phyloP scores from a whole-genome alignment of 1,140 invertebrate species.

The Wiebesia pumilae region DNA sequence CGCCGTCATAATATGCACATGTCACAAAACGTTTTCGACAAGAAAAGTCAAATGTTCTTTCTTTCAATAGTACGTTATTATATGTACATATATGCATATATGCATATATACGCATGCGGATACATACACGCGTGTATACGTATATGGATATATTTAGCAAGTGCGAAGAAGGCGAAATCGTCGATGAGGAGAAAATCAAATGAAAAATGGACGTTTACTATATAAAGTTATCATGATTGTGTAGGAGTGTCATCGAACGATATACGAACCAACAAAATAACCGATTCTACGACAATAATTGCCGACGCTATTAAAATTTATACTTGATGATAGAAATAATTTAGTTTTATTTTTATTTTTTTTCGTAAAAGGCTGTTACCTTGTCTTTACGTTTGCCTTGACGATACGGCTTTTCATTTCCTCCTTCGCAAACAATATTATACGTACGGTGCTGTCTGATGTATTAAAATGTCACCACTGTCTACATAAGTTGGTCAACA shows the following conservation, averaged over 20 bases:
- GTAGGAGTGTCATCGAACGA: not conserved
- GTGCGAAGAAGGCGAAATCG: constrained; percentile 32
- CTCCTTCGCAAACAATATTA: constrained; percentile 48
- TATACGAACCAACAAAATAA: not conserved
- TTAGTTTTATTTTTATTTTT: constrained; percentile 23
- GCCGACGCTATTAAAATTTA: not conserved
- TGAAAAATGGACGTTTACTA: not conserved
- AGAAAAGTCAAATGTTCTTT: constrained; percentile 46
- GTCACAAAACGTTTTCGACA: constrained; percentile 44
- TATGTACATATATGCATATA: not conserved
- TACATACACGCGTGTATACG: not conserved
- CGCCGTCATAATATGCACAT: constrained; percentile 55
- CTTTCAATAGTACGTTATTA: not conserved
- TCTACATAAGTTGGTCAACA: constrained; percentile 60
- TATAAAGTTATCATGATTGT: not conserved
- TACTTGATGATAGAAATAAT: not conserved
- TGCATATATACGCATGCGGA: no score
- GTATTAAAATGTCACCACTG: constrained; percentile 71
- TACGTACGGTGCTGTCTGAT: constrained; percentile 67
- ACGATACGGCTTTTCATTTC: constrained; percentile 45
- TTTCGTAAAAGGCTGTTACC: not conserved
- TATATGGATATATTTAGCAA: not conserved
- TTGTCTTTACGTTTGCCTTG: constrained; percentile 29
- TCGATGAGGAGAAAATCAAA: not conserved
- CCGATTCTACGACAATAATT: not conserved